phyloP scores from a whole-genome alignment of 2,113 vertebrate species.

The Bombycilla garrulus region DNA sequence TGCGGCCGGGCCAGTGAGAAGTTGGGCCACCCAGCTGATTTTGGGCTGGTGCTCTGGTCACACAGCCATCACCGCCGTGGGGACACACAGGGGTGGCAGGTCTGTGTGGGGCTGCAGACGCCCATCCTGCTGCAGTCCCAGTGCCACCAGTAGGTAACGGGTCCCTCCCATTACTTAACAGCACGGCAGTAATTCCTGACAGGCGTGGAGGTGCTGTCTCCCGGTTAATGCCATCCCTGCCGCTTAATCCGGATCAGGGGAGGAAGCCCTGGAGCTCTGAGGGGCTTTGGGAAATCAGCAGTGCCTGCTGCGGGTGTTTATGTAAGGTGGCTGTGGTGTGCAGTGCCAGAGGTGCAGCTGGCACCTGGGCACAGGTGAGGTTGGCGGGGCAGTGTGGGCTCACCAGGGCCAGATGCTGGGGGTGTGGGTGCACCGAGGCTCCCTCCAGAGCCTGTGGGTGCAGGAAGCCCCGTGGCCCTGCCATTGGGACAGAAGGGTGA shows the following conservation, averaged over 20 bases:
- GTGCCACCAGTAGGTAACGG: fast-evolving
- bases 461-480: fast-evolving
- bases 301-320: background rate
- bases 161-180: background rate
- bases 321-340: background rate
- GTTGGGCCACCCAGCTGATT: fast-evolving
- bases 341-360: background rate
- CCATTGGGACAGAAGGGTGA: background rate
- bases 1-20: background rate
- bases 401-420: fast-evolving
- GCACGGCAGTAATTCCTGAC: background rate
- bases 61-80: fast-evolving
- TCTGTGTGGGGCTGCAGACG: background rate
- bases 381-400: background rate
- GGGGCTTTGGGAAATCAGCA: conserved; percentile 14
- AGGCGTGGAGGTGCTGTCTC: background rate
- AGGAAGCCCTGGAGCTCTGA: conserved; percentile 19
- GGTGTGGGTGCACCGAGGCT: background rate
- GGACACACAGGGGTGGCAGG: fast-evolving
- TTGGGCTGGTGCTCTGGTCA: background rate
- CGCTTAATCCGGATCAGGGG: background rate
- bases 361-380: background rate
- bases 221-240: background rate
- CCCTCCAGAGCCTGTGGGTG: background rate
- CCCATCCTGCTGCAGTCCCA: background rate